These are phyloP conservation scores for Euplexia lucipara DNA, from an alignment of 2,888 invertebrate species.

Conservation along the genomic window DNA sequence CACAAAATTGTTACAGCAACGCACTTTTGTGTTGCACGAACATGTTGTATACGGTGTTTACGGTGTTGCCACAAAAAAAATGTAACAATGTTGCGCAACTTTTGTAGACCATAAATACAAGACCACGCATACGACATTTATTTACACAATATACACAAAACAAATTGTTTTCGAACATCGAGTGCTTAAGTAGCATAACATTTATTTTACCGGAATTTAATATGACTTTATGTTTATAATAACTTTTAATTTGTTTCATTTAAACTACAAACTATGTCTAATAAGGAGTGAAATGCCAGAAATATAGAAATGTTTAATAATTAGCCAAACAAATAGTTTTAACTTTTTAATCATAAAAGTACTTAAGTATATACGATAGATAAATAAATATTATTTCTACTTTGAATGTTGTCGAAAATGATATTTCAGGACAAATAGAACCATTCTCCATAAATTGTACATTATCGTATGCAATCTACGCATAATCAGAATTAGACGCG, in stretches of 20 bases:
- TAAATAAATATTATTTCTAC: neutral
- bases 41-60: neutral
- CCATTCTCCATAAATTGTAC: slow-evolving; percentile 6
- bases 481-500: neutral
- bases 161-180: slow-evolving; percentile 15
- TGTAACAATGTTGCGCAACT: neutral
- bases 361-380: neutral
- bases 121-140: slow-evolving; percentile 36
- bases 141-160: slow-evolving; percentile 42
- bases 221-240: neutral
- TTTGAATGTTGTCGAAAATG: slow-evolving; percentile 3
- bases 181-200: slow-evolving; percentile 20
- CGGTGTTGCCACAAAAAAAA: neutral
- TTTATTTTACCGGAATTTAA: slow-evolving; percentile 5
- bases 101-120: slow-evolving; percentile 2
- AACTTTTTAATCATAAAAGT: neutral
- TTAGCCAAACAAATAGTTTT: slow-evolving; percentile 13
- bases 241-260: slow-evolving; percentile 29
- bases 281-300: slow-evolving; percentile 16
- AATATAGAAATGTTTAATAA: slow-evolving; percentile 4
- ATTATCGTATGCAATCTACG: neutral
- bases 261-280: slow-evolving; percentile 27
- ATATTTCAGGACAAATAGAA: neutral
- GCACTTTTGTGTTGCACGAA: neutral
- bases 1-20: slow-evolving; percentile 4